Conservation (phyloP, 1,140 invertebrate genomes). For the Dysdera silvatica region DNA sequence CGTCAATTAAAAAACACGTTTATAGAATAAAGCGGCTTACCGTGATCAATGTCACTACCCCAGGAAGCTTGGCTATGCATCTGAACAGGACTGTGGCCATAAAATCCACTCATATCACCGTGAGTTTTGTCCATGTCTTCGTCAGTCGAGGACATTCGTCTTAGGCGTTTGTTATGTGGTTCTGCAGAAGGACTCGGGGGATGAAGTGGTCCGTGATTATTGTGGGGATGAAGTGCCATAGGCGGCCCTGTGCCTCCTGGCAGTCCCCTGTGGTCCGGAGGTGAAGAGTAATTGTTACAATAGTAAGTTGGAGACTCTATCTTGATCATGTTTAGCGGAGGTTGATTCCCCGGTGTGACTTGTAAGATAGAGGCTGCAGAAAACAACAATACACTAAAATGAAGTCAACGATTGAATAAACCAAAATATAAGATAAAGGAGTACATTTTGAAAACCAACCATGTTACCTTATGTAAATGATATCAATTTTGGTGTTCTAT, state of each 20-base stretch:
- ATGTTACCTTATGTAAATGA: too few species aligned
- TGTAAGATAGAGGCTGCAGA: constrained; percentile 81
- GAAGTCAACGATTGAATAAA: neutral
- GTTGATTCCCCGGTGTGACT: constrained; percentile 65
- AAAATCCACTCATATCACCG: constrained; percentile 42
- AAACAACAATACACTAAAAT: neutral
- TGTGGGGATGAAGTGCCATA: constrained; percentile 28
- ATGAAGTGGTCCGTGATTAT: constrained; percentile 22
- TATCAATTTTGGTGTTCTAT: too few species aligned
- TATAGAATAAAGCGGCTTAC: neutral
- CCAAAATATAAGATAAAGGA: neutral
- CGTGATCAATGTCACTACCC: constrained; percentile 54
- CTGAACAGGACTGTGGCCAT: constrained; percentile 53
- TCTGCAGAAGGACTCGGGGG: constrained; percentile 44
- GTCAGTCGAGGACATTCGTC: constrained; percentile 53
- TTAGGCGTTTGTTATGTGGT: constrained; percentile 51
- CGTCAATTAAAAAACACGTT: neutral
- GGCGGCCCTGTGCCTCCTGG: constrained; percentile 34
- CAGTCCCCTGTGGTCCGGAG: constrained; percentile 50
- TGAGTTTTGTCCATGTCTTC: constrained; percentile 47
- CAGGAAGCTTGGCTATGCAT: constrained; percentile 51
- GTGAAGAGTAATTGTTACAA: constrained; percentile 76
- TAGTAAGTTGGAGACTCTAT: constrained; percentile 83
- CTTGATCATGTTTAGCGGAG: constrained; percentile 75
- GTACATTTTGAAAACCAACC: too few species aligned